Evolutionary conservation across 2,113 vertebrate species (phyloP), one percentile per base, ranked within the genome.

Genomic region (Onychostruthus taczanowskii): DNA sequence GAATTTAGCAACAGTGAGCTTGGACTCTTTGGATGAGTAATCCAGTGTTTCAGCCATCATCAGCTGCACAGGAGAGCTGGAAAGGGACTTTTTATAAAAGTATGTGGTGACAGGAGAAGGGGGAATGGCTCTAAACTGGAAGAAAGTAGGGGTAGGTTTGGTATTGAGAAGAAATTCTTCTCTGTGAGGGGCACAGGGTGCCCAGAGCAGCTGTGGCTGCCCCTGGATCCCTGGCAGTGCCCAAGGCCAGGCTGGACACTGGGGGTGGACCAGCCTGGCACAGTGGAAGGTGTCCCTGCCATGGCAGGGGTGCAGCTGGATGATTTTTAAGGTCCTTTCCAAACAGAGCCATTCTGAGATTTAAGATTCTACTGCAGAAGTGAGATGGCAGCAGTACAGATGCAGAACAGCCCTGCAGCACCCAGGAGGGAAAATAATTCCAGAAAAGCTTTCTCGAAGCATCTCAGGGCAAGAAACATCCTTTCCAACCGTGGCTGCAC

Each of bases 11-110:
- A 7, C 26, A 27, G 19, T 4, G 50, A 80, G 13, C 21, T 23
- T 23, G 35, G 62, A 14, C 28, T 23, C 39, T 27, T 17, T 3
- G 7, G 49, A n/a, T 82, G 22, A 76, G 47, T 1, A 1, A 83
- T 16, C 15, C 13, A 23, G 4, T 0, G 0, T 31, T 13, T 46
- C 62, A 28, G 31, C 59, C 41, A 3, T 8, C 0, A 0, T 1
- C 41, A 50, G 70, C 52, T 22, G 33, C 10, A 23, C 56, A 35
- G 56, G 56, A 58, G 56, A 58, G 56, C 33, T 64, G 31, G 28
- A 55, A 44, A 63, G 41, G 20, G 35, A 49, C 12, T 66, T 73
- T 26, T 43, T 13, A 1, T 68, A 37, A 27, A 18, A 27, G 44
- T 4, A 3, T n/a, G 37, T 33, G 26, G 77, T 37, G 33, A 24